These are phyloP conservation scores for Pseudanteris insignis DNA, from an alignment of 2,888 invertebrate genomes.

Conservation along the genomic window DNA sequence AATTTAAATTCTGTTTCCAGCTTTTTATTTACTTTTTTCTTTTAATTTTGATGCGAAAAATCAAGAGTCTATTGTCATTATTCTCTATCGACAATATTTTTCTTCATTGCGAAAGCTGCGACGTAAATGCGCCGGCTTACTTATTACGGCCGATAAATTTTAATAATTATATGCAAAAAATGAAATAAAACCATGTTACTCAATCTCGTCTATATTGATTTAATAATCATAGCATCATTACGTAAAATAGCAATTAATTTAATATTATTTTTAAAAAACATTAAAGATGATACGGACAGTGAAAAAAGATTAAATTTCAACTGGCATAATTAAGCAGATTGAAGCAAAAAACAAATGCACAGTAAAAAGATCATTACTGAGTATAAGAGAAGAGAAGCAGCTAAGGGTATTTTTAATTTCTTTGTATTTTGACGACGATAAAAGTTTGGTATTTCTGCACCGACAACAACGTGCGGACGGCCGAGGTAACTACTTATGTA, in stretches of 20 bases:
- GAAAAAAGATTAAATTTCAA: slow-evolving; percentile 4
- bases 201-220: too few species aligned
- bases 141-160: too few species aligned
- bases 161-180: too few species aligned
- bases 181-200: too few species aligned
- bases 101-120: too few species aligned
- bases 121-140: too few species aligned
- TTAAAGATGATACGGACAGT: slow-evolving; percentile 10
- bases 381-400: slow-evolving; percentile 11
- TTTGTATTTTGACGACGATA: slow-evolving; percentile 16
- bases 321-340: slow-evolving; percentile 29
- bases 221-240: slow-evolving; percentile 15
- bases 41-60: too few species aligned
- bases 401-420: slow-evolving; percentile 17
- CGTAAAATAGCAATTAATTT: slow-evolving; percentile 8
- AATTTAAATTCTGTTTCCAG: too few species aligned
- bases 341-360: slow-evolving; percentile 12
- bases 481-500: too few species aligned
- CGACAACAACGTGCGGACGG: slow-evolving; percentile 7
- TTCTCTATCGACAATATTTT: too few species aligned
- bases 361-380: slow-evolving; percentile 26
- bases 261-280: slow-evolving; percentile 23
- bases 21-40: too few species aligned
- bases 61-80: too few species aligned
- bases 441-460: slow-evolving; percentile 9